Base-by-base conservation (phyloP, 2,113 vertebrate species). In the Notarius lentiginosus region DNA sequence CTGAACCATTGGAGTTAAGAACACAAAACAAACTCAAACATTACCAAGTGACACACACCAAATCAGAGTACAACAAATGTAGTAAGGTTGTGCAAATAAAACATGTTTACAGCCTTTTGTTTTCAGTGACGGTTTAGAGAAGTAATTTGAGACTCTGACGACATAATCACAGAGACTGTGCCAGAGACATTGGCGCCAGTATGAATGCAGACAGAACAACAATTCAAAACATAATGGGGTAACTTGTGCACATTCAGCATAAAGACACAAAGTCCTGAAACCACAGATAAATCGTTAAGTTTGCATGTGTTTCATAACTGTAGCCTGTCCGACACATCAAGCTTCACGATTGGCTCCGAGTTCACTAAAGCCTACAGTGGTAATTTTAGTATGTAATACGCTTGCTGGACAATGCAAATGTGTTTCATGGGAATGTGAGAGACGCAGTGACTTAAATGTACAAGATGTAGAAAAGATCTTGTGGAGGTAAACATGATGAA, bases 1-100 rank as follows among this genome's bases (percentile, higher is more conserved):
- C 95, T 96, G 90, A 73, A n/a, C 10, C 0, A 0, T 24, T 2
- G 8, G 56, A 68, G 6, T 87, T 81, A 91, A 90, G 88, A 91
- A 80, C 27, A 41, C 10, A 14, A 7, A 70, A 10, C 14, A 70
- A 73, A 30, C 24, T 51, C 51, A 80, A 47, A 47, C 7, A 51
- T 20, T 61, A 15, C 17, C 17, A 68, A 49, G 22, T 34, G 53
- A 47, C 8, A 58, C 18, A 82, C 24, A 15, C 9, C 17, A 75
- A 85, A 68, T 0, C 30, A 76, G 49, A 70, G 9, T 79, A 55
- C 4, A 53, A 83, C 27, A 61, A 60, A 1, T 34, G 76, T 24
- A 61, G 18, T 27, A 22, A 75, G 18, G 17, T 41, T 49, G 60
- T 47, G 20, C 5, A 65, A n/a, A 47, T 41, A 82, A 79, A 79